phyloP scores from a whole-genome alignment of 2,113 vertebrate species.

The Atherinomorus stipes region DNA sequence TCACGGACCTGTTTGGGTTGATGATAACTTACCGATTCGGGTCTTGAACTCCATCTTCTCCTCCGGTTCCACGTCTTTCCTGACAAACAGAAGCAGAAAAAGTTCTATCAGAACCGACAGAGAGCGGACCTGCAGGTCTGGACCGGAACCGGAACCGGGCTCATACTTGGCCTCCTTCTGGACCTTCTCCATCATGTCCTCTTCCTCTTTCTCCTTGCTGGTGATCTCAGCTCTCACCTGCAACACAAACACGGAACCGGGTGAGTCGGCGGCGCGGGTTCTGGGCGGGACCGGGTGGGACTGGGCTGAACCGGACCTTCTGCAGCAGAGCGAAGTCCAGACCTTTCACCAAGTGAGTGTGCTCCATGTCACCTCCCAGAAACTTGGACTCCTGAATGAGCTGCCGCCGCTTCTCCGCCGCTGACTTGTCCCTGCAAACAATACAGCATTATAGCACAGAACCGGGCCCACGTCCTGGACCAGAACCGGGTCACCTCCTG shows the following conservation, averaged over 20 bases:
- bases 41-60: constrained; percentile 99
- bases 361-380: constrained; percentile 99
- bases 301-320: constrained; percentile 84
- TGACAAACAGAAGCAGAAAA: constrained; percentile 52
- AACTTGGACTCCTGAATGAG: constrained; percentile 99
- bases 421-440: constrained; percentile 89
- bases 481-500: no score
- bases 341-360: constrained; percentile 99
- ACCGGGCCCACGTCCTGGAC: no score
- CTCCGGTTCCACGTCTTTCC: constrained; percentile 97
- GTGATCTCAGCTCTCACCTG: constrained; percentile 98
- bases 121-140: background rate
- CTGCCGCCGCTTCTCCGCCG: constrained; percentile 96
- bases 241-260: constrained; percentile 2
- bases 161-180: constrained; percentile 97
- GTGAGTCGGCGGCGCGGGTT: background rate
- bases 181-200: constrained; percentile 97
- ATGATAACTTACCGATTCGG: constrained; percentile 88
- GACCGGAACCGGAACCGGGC: no score
- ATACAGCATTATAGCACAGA: background rate
- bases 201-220: constrained; percentile 97
- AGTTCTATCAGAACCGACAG: background rate
- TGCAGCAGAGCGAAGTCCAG: constrained; percentile 97
- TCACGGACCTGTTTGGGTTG: no score
- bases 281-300: background rate